These are phyloP conservation scores for Oeneis ivallda DNA, from an alignment of 2,888 invertebrate genomes.

Conservation along the genomic window DNA sequence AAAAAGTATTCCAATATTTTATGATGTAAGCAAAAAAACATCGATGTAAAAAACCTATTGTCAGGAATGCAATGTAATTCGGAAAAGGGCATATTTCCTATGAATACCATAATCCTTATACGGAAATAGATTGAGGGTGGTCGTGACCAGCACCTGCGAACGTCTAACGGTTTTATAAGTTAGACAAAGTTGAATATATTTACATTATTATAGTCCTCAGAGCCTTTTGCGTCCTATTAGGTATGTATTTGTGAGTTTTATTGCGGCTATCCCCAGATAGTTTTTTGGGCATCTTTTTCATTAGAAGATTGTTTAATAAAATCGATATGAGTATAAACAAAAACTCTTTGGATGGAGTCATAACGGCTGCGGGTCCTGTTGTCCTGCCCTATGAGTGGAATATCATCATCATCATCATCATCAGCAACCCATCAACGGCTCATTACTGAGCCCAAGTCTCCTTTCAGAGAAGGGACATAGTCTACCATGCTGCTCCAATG, in stretches of 20 bases:
- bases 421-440: too few relatives aligned
- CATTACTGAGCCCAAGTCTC: too few relatives aligned
- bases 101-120: constrained; percentile 24
- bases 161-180: constrained; percentile 20
- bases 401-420: too few relatives aligned
- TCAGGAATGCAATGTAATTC: constrained; percentile 14
- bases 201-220: not conserved
- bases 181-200: constrained; percentile 15
- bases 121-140: constrained; percentile 21
- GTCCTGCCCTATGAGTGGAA: too few relatives aligned
- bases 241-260: not conserved
- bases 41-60: constrained; percentile 10
- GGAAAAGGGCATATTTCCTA: constrained; percentile 31
- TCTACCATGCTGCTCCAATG: too few relatives aligned
- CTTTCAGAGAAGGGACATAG: too few relatives aligned
- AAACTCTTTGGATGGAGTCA: not conserved
- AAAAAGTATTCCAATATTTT: not conserved
- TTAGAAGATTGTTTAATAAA: not conserved
- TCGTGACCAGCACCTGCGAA: constrained; percentile 29
- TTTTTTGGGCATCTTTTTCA: not conserved
- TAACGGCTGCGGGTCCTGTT: too few relatives aligned
- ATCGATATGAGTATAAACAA: too few relatives aligned
- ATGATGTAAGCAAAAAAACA: constrained; percentile 7
- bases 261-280: not conserved
- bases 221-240: not conserved